Evolutionary conservation across 2,888 invertebrate genomes (phyloP), one percentile per base, ranked within the genome.

Genomic region (Andrena bucephala): DNA sequence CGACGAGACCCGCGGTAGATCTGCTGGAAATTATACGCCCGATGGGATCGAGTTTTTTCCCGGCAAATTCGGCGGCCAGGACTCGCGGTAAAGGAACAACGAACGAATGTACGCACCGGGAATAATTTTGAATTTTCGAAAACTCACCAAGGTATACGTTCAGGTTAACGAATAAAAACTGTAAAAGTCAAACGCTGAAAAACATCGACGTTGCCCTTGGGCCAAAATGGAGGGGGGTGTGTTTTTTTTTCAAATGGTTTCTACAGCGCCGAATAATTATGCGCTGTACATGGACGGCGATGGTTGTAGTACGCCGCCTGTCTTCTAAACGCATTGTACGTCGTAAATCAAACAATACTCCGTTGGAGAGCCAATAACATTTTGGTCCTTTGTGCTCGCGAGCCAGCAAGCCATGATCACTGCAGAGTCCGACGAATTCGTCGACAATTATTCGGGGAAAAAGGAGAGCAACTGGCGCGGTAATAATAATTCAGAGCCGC

Each of bases 21-120:
- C 71, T 31, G 73, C 48, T 54, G 60, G 36, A 81, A 74, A 85
- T 84, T 72, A 77, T 70, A 81, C 67, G 73, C 60, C 60, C 62
- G 62, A 33, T 27, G 50, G 24, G 33, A 20, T 70, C 29, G 36
- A 50, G 36, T 62, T 20, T 70, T 73, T 60, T 57, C 50, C 63
- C 6, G 8, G 16, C 16, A 42, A 84, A 70, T 68, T 57, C 31
- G 54, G 62, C 72, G 52, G 70, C 69, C 42, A 42, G 42, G 13
- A n/a, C 24, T 31, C 54, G 29, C 24, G 20, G 54, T 27, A 59
- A 74, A 66, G 59, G 20, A 16, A 52, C 77, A 57, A 48, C 59
- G 59, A 48, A 50, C 20, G 33, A 13, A 29, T 42, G 42, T 8
- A 20, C 8, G 29, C 36, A 20, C 20, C 33, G 5, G 24, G 31